Percentiles rank a stretch among this genome's conserved stretches.
Evolutionary conservation across 2,797 vertebrate genomes (phyloP).

Genomic region (Botia kubotai): DNA sequence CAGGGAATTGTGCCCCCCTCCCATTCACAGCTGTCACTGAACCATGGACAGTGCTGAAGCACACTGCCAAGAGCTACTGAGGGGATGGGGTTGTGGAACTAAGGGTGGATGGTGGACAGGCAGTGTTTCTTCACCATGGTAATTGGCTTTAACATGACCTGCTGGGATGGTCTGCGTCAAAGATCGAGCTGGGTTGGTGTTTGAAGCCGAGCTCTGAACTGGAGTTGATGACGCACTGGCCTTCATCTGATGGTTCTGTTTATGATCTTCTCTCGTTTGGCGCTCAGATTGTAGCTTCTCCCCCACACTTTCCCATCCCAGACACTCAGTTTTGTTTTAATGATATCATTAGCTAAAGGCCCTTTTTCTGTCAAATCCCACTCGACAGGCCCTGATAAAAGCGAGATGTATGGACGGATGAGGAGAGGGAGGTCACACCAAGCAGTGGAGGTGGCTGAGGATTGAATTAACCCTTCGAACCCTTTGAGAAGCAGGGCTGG

Average conservation of each 20-base stretch:
- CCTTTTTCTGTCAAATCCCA: conserved; percentile 44
- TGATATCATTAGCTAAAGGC: conserved; percentile 59
- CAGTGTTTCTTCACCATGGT: conserved; percentile 45
- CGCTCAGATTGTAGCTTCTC: conserved; percentile 28
- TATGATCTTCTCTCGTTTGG: conserved; percentile 33
- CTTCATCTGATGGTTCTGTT: conserved; percentile 34
- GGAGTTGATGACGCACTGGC: conserved; percentile 23
- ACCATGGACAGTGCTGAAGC: conserved; percentile 11
- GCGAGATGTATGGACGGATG: not conserved
- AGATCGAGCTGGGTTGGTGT: conserved; percentile 39
- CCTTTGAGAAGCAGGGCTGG: conserved; percentile 6
- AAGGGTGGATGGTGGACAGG: conserved; percentile 22
- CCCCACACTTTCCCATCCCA: conserved; percentile 28
- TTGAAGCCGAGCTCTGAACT: conserved; percentile 47
- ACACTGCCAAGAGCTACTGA: conserved; percentile 43
- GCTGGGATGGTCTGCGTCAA: conserved; percentile 32
- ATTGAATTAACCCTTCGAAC: conserved; percentile 47
- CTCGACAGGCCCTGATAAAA: conserved; percentile 30
- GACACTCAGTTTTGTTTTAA: conserved; percentile 42
- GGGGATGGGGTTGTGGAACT: conserved; percentile 19
- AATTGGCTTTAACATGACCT: conserved; percentile 60
- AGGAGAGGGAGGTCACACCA: conserved; percentile 1
- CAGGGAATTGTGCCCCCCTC: conserved; percentile 54
- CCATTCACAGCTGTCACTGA: conserved; percentile 60
- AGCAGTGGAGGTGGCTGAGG: not conserved